A percentile compares a stretch with the other conserved stretches of the same genome.
These are phyloP conservation scores for Trichonephila clavipes DNA, from an alignment of 1,140 invertebrate genomes.

Conservation along the genomic window DNA sequence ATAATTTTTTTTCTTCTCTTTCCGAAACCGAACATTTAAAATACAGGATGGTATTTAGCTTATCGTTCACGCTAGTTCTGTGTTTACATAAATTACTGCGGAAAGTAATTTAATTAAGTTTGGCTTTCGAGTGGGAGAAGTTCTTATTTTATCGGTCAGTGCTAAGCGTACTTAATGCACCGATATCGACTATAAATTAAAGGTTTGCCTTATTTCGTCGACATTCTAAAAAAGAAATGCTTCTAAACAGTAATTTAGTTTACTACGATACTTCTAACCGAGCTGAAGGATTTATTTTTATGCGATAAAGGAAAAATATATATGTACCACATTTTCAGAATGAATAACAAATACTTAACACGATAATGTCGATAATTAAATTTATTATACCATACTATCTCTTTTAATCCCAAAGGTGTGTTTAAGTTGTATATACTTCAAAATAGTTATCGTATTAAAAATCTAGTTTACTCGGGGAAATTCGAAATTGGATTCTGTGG, in stretches of 20 bases:
- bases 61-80: slow-evolving; percentile 31
- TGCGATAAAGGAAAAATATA: background rate
- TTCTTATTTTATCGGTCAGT: slow-evolving; percentile 29
- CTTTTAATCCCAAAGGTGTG: too few relatives aligned
- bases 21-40: slow-evolving; percentile 44
- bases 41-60: slow-evolving; percentile 37
- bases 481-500: too few relatives aligned
- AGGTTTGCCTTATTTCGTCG: background rate
- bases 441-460: too few relatives aligned
- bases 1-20: background rate
- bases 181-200: slow-evolving; percentile 43
- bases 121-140: background rate
- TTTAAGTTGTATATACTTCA: too few relatives aligned
- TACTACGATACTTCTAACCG: too few relatives aligned
- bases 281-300: background rate
- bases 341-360: too few relatives aligned
- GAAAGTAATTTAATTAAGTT: slow-evolving; percentile 54
- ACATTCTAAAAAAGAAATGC: background rate
- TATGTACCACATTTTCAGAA: background rate
- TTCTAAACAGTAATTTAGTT: slow-evolving; percentile 36
- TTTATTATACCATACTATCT: too few relatives aligned
- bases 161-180: slow-evolving; percentile 28
- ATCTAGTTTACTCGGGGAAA: too few relatives aligned
- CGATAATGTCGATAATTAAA: too few relatives aligned
- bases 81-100: slow-evolving; percentile 24